A percentile compares a stretch with the other conserved stretches of the same genome.
These are phyloP conservation scores for Myotis yumanensis DNA, from an alignment of 2,113 vertebrate genomes.

Conservation along the genomic window DNA sequence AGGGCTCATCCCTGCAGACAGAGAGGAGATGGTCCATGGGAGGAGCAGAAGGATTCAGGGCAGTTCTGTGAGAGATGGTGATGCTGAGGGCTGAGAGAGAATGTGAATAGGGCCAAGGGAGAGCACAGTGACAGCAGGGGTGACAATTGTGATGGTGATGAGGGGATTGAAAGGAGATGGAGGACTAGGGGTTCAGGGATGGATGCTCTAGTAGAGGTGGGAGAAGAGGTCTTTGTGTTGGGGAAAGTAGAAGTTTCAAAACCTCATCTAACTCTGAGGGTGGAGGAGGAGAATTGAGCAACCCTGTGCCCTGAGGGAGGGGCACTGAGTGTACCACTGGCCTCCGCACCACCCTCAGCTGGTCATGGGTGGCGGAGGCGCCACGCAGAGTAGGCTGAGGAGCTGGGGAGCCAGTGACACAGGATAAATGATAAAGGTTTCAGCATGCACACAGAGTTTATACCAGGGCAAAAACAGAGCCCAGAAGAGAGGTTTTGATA, in stretches of 20 bases:
- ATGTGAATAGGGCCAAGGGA: not conserved
- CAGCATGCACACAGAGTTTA: not conserved
- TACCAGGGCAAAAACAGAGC: not conserved
- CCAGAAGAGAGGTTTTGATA: not conserved
- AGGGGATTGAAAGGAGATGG: not conserved
- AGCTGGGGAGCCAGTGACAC: not conserved
- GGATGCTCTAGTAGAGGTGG: not conserved
- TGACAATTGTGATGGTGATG: not conserved
- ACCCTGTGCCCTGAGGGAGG: not conserved
- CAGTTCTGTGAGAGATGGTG: not conserved
- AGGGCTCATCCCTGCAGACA: not conserved
- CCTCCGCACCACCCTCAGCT: not conserved
- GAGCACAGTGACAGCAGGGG: not conserved
- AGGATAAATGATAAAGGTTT: not conserved
- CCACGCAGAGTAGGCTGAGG: not conserved
- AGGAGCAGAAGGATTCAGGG: not conserved
- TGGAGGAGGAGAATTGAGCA: not conserved
- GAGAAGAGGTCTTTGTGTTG: slow-evolving; percentile 16
- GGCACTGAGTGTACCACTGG: not conserved
- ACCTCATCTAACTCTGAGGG: not conserved
- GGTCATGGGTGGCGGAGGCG: not conserved
- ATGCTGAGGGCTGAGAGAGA: not conserved
- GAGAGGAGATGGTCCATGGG: not conserved
- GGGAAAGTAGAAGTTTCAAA: not conserved
- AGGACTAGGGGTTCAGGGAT: not conserved